Conservation (phyloP, 2,888 invertebrate genomes). For the Agonopterix subpropinquella region DNA sequence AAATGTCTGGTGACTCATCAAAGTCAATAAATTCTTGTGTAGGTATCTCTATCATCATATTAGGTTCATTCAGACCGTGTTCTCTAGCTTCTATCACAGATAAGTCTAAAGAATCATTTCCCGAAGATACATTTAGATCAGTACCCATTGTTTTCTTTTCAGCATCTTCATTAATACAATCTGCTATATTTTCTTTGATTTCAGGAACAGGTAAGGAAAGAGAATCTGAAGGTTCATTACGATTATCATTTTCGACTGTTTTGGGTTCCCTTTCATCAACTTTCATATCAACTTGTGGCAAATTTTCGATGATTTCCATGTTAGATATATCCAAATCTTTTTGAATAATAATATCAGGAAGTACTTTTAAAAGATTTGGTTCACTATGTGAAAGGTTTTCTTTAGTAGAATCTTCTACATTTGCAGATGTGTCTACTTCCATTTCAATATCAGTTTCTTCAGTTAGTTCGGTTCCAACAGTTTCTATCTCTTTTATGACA, state of each 20-base stretch:
- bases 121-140: background rate
- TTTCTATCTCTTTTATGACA: no score
- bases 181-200: background rate
- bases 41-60: conserved; percentile 60
- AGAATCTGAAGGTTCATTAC: background rate
- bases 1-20: conserved; percentile 15
- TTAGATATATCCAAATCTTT: no score
- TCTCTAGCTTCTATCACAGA: conserved; percentile 9
- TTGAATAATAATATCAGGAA: no score
- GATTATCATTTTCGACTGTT: background rate
- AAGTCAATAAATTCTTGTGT: conserved; percentile 44
- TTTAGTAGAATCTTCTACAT: background rate
- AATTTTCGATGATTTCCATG: no score
- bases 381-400: no score
- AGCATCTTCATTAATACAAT: background rate
- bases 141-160: background rate
- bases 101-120: background rate
- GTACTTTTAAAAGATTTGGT: no score
- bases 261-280: background rate
- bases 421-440: background rate
- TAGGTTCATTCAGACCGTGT: conserved; percentile 45
- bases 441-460: background rate
- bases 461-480: background rate
- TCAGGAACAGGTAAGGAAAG: no score
- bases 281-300: background rate